Conservation (phyloP, 2,797 vertebrate genomes). For the Cuculus canorus region DNA sequence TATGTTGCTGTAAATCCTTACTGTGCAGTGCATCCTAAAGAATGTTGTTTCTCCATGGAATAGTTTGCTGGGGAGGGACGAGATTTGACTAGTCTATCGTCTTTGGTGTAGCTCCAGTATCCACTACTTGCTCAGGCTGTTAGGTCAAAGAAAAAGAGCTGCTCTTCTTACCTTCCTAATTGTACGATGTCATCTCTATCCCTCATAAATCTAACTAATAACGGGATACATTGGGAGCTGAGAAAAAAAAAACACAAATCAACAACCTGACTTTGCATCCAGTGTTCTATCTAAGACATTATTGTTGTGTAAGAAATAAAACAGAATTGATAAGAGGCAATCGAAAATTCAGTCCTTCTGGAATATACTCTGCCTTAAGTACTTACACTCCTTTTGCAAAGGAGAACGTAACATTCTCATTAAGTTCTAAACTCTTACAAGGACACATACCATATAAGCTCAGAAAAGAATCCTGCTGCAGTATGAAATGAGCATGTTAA, state of each 20-base stretch:
- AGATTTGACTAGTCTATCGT: background rate
- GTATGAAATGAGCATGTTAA: background rate
- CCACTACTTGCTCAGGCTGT: background rate
- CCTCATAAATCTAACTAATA: background rate
- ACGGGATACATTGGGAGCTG: background rate
- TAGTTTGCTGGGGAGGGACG: fast-evolving
- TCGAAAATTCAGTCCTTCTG: background rate
- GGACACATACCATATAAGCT: background rate
- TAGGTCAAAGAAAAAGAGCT: background rate
- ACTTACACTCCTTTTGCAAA: background rate
- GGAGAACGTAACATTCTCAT: background rate
- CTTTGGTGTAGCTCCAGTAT: background rate
- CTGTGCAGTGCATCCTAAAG: background rate
- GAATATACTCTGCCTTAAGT: fast-evolving
- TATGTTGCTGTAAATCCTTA: background rate
- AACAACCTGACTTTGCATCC: background rate
- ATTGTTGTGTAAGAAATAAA: background rate
- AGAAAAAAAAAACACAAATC: background rate
- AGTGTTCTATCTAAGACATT: background rate
- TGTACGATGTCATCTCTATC: background rate
- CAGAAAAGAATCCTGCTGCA: background rate
- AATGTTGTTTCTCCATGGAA: background rate
- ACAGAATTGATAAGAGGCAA: background rate
- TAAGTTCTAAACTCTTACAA: background rate
- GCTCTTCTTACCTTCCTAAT: background rate